Conservation (phyloP, 2,797 vertebrate species). For the Oryzias dopingdopingensis region DNA sequence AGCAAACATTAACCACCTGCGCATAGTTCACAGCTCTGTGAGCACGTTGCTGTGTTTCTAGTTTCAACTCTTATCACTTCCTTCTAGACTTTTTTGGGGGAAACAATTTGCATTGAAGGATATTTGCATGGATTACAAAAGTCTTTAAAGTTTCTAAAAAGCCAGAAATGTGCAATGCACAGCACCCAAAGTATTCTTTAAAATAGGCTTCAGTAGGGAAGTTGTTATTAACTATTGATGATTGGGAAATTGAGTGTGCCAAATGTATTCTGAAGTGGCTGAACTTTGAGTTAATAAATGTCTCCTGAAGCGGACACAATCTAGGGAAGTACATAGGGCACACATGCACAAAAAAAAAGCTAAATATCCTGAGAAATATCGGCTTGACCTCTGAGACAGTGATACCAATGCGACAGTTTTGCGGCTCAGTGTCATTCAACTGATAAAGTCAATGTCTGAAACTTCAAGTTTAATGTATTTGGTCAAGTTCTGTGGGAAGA, state of each 20-base stretch:
- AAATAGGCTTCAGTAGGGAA: neutral
- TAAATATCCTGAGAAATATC: slow-evolving; percentile 43
- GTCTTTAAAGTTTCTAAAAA: neutral
- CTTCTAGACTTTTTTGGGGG: slow-evolving; percentile 3
- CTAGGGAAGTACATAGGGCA: slow-evolving; percentile 11
- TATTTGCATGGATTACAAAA: slow-evolving; percentile 37
- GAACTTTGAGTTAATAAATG: neutral
- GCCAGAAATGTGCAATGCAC: neutral
- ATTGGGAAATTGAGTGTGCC: neutral
- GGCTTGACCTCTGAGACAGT: slow-evolving; percentile 35
- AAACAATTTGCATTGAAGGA: slow-evolving; percentile 46
- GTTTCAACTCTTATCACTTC: slow-evolving; percentile 20
- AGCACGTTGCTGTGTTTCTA: slow-evolving; percentile 6
- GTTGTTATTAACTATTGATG: neutral
- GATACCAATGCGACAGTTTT: slow-evolving; percentile 3
- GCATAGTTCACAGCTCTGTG: slow-evolving; percentile 2
- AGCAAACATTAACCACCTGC: slow-evolving; percentile 27
- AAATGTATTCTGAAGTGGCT: slow-evolving; percentile 2
- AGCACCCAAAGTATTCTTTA: neutral
- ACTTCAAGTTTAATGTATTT: neutral
- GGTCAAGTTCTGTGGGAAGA: neutral
- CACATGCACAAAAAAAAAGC: slow-evolving; percentile 42
- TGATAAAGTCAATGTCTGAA: slow-evolving; percentile 2
- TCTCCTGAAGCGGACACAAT: slow-evolving; percentile 1
- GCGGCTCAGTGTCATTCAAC: neutral